Conservation (phyloP, 2,888 invertebrate genomes). For the Amblyjoppa fuscipennis region DNA sequence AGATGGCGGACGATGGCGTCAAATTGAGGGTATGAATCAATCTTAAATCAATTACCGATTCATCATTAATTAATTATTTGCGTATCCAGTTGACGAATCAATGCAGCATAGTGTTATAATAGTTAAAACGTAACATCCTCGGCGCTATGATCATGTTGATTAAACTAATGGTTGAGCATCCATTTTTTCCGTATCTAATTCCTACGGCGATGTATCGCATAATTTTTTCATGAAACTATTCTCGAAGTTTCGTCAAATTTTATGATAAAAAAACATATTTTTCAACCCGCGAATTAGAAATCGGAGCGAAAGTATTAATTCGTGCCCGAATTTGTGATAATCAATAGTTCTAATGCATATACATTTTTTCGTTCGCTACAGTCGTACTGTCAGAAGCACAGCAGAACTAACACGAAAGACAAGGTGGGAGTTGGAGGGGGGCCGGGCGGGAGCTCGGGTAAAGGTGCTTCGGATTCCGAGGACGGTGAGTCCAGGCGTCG, state of each 20-base stretch:
- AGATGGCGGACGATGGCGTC: constrained; percentile 97
- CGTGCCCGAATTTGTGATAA: background rate
- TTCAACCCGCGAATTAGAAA: background rate
- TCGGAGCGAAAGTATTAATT: background rate
- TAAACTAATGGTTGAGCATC: background rate
- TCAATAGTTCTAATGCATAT: background rate
- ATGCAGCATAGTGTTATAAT: background rate
- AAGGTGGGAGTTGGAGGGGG: constrained; percentile 86
- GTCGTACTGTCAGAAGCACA: constrained; percentile 98
- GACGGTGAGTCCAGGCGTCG: constrained; percentile 94
- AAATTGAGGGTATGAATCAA: constrained; percentile 89
- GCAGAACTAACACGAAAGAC: constrained; percentile 95
- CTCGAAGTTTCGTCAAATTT: background rate
- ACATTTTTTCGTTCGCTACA: constrained; percentile 84
- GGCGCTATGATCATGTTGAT: background rate
- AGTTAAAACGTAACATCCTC: background rate
- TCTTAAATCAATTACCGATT: background rate
- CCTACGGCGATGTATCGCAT: background rate
- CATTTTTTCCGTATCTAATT: background rate
- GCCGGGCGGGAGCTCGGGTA: constrained; percentile 79
- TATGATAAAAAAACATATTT: background rate
- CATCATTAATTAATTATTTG: background rate
- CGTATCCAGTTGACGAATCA: background rate
- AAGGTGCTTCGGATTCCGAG: constrained; percentile 89
- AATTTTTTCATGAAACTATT: background rate